Conservation (phyloP, 1,140 invertebrate species). For the Drosophila punjabiensis region DNA sequence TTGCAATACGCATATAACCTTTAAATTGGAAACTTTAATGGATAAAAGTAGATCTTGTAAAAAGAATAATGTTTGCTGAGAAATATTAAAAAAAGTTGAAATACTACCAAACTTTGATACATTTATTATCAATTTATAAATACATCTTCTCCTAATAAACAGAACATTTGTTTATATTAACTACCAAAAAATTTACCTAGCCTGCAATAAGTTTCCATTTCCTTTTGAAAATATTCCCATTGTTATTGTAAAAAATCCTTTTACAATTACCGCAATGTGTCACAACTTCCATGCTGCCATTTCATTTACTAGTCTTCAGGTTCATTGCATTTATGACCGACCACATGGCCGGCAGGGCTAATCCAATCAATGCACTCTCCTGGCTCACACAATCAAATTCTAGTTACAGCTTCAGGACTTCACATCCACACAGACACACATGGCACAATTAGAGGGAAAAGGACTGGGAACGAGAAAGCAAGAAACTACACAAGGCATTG, state of each 20-base stretch:
- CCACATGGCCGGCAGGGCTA: conserved; percentile 33
- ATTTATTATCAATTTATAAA: not conserved
- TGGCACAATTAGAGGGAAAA: too few species aligned
- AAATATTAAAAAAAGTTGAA: not conserved
- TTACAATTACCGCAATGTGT: not conserved
- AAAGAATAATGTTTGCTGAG: too few species aligned
- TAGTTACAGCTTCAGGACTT: conserved; percentile 69
- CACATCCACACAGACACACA: conserved; percentile 15
- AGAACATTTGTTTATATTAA: not conserved
- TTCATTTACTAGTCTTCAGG: not conserved
- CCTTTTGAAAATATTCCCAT: not conserved
- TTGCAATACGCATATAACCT: not conserved
- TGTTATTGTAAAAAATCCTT: not conserved
- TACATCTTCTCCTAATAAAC: not conserved
- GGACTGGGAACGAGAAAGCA: not conserved
- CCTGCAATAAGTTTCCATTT: too few species aligned
- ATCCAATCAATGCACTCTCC: conserved; percentile 73
- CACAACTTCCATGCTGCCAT: not conserved
- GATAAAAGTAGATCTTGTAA: too few species aligned
- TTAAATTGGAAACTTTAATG: too few species aligned
- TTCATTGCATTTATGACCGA: conserved; percentile 35
- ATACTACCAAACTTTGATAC: not conserved
- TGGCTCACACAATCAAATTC: conserved; percentile 74
- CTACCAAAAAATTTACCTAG: not conserved
- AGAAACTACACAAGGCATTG: conserved; percentile 16